phyloP scores from a whole-genome alignment of 2,888 invertebrate species.

The Keiferia lycopersicella region DNA sequence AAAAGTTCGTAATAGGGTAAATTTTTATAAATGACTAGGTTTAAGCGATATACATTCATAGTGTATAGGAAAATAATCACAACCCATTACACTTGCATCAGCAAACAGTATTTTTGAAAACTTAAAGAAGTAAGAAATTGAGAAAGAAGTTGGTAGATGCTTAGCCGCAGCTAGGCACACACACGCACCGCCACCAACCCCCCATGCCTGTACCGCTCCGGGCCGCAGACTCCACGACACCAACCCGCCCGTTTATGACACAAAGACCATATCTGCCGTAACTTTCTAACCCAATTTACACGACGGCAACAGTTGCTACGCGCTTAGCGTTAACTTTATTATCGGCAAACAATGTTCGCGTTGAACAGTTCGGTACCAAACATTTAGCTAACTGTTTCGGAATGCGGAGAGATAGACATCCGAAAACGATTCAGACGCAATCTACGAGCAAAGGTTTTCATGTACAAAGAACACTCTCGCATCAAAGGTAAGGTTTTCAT shows the following conservation, averaged over 20 bases:
- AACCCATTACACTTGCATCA: slow-evolving; percentile 62
- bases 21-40: slow-evolving; percentile 34
- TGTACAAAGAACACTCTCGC: too few species aligned
- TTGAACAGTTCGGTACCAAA: too few species aligned
- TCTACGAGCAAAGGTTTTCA: too few species aligned
- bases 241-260: too few species aligned
- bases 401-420: too few species aligned
- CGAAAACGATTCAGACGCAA: too few species aligned
- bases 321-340: neutral
- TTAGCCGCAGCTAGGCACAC: too few species aligned
- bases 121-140: neutral
- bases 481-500: too few species aligned
- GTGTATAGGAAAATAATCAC: slow-evolving; percentile 63
- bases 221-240: neutral
- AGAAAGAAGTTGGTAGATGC: neutral
- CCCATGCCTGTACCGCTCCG: too few species aligned
- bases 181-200: neutral
- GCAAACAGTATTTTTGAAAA: neutral
- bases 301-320: neutral
- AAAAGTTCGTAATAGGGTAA: slow-evolving; percentile 41
- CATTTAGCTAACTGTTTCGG: too few species aligned
- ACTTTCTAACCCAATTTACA: neutral
- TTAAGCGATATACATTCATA: slow-evolving; percentile 43
- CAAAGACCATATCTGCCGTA: neutral
- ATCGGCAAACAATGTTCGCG: neutral